phyloP scores from a whole-genome alignment of 2,888 invertebrate species.

The Thymelicus acteon region DNA sequence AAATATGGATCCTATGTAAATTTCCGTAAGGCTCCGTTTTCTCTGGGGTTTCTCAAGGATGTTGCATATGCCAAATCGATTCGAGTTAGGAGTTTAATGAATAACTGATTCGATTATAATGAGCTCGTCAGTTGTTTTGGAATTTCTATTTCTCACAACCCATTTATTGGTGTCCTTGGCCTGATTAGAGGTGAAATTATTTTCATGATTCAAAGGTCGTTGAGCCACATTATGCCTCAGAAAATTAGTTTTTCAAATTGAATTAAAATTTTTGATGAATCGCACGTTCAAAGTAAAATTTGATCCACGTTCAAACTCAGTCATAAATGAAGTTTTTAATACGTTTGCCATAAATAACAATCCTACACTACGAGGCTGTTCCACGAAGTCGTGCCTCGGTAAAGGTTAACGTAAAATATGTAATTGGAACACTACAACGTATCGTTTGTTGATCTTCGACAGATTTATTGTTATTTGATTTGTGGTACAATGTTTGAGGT shows the following conservation, averaged over 20 bases:
- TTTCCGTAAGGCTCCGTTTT: slow-evolving; percentile 45
- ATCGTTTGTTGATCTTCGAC: slow-evolving; percentile 22
- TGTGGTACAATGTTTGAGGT: slow-evolving; percentile 12
- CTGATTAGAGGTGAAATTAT: slow-evolving; percentile 41
- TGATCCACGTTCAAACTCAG: no score
- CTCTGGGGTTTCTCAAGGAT: slow-evolving; percentile 39
- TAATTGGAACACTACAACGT: slow-evolving; percentile 37
- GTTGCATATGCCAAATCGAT: slow-evolving; percentile 60
- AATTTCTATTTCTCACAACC: slow-evolving; percentile 63
- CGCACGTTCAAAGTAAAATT: no score
- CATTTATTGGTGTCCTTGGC: slow-evolving; percentile 64
- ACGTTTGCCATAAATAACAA: neutral
- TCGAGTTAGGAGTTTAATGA: slow-evolving; percentile 54
- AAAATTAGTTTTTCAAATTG: neutral
- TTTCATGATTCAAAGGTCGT: slow-evolving; percentile 5
- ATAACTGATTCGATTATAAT: slow-evolving; percentile 71
- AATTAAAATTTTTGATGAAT: neutral
- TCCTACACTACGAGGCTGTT: neutral
- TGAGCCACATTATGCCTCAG: neutral
- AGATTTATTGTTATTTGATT: slow-evolving; percentile 31
- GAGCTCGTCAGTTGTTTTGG: slow-evolving; percentile 44
- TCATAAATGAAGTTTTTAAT: slow-evolving; percentile 4
- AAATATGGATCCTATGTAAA: slow-evolving; percentile 55
- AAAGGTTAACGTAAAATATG: slow-evolving; percentile 39
- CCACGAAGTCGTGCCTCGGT: slow-evolving; percentile 10